Percentiles rank a stretch among this genome's conserved stretches.
These are phyloP conservation scores for Coranthus polyacanthus DNA, from an alignment of 2,797 vertebrate genomes.

Conservation along the genomic window DNA sequence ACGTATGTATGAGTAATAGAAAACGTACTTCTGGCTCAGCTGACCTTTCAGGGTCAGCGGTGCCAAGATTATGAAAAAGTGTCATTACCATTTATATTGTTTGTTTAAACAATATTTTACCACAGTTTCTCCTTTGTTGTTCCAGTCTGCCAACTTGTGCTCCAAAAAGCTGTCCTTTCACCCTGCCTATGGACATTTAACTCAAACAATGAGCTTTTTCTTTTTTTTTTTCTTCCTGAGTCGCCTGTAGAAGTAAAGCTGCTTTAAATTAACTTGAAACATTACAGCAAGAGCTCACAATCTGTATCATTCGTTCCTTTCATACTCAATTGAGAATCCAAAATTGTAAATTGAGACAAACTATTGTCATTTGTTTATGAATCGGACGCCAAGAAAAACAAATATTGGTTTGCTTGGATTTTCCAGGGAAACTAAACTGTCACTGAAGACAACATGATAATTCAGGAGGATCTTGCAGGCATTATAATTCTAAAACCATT, in stretches of 20 bases:
- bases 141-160: slow-evolving; percentile 2
- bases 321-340: no score
- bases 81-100: slow-evolving; percentile 49
- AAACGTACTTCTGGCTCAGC: slow-evolving; percentile 33
- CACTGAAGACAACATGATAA: no score
- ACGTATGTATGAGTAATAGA: slow-evolving; percentile 33
- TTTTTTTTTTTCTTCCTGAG: slow-evolving; percentile 20
- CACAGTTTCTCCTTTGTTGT: slow-evolving; percentile 1
- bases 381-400: no score
- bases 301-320: not conserved
- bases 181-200: slow-evolving; percentile 25
- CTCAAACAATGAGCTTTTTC: slow-evolving; percentile 40
- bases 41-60: slow-evolving; percentile 19
- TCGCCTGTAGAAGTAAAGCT: slow-evolving; percentile 23
- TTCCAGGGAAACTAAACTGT: no score
- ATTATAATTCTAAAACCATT: no score
- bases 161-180: slow-evolving; percentile 39
- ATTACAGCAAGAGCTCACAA: not conserved
- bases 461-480: no score
- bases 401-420: no score
- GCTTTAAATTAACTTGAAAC: slow-evolving; percentile 49
- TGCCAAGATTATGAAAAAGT: slow-evolving; percentile 34
- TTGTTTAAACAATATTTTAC: slow-evolving; percentile 36
- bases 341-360: no score
- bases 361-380: no score